Evolutionary conservation across 2,113 vertebrate genomes (phyloP).

Genomic region (Sclerurus mexicanus): DNA sequence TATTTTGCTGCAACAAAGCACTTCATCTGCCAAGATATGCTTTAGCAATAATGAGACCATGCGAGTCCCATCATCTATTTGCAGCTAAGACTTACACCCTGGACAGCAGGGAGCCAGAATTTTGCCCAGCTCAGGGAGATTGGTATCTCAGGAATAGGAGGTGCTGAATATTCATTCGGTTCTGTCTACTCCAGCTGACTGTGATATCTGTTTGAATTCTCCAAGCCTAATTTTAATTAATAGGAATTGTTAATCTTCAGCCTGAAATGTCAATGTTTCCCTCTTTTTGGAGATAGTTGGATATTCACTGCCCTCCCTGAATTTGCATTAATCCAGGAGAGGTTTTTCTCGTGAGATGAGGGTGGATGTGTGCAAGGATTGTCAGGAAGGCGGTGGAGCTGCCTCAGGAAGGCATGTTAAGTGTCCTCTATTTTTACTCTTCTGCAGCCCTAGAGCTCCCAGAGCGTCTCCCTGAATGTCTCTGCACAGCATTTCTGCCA

Average conservation of each 20-base stretch:
- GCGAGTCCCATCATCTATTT: not conserved
- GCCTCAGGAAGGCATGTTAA: not conserved
- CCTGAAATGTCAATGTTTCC: not conserved
- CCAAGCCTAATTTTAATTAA: constrained; percentile 26
- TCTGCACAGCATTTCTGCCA: not conserved
- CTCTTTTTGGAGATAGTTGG: not conserved
- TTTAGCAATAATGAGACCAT: not conserved
- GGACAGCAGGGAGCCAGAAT: not conserved
- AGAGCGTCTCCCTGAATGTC: not conserved
- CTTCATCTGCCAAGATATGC: not conserved
- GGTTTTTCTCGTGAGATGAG: not conserved
- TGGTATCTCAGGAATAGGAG: not conserved
- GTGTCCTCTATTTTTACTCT: not conserved
- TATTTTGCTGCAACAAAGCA: not conserved
- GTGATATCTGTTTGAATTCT: not conserved
- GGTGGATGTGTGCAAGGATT: not conserved
- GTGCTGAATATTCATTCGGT: not conserved
- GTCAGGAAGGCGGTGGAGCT: not conserved
- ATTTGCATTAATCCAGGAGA: not conserved
- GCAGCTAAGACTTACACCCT: not conserved
- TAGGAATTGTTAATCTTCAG: not conserved
- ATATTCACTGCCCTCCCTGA: not conserved
- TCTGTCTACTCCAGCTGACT: not conserved
- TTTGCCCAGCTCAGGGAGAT: not conserved
- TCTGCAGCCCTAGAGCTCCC: not conserved